Evolutionary conservation across 2,888 invertebrate species (phyloP).

Genomic region (Himalopsyche anomala): DNA sequence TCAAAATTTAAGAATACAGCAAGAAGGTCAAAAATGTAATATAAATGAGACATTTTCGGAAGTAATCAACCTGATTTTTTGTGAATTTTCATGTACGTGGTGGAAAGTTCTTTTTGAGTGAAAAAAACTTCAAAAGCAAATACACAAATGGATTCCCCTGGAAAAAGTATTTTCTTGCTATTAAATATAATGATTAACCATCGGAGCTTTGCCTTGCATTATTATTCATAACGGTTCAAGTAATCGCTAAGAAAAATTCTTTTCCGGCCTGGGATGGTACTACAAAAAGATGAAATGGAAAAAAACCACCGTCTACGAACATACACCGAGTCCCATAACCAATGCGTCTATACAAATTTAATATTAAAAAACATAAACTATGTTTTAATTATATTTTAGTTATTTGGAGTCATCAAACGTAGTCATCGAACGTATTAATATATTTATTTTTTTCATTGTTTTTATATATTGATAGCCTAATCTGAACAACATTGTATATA

Average conservation of each 20-base stretch:
- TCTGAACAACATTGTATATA: too few relatives aligned
- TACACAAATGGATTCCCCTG: conserved; percentile 14
- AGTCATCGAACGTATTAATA: too few relatives aligned
- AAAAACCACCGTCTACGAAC: conserved; percentile 27
- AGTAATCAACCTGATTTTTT: conserved; percentile 6
- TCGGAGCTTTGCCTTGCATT: not conserved
- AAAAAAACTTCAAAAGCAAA: conserved; percentile 30
- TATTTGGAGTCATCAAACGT: too few relatives aligned
- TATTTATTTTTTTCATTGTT: too few relatives aligned
- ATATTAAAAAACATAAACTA: too few relatives aligned
- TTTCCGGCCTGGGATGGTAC: conserved; percentile 49
- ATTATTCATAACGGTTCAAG: conserved; percentile 57
- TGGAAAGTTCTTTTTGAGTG: not conserved
- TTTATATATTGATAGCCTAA: too few relatives aligned
- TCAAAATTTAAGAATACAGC: not conserved
- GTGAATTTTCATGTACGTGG: not conserved
- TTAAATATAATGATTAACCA: conserved; percentile 57
- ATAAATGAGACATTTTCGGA: not conserved
- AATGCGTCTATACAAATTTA: not conserved
- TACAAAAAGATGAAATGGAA: conserved; percentile 61
- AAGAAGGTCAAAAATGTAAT: not conserved
- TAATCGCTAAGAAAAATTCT: conserved; percentile 53
- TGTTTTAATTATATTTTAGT: too few relatives aligned
- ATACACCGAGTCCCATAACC: not conserved
- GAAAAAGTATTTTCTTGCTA: conserved; percentile 21